phyloP scores from a whole-genome alignment of 2,113 vertebrate species.

The Capreolus pygargus region DNA sequence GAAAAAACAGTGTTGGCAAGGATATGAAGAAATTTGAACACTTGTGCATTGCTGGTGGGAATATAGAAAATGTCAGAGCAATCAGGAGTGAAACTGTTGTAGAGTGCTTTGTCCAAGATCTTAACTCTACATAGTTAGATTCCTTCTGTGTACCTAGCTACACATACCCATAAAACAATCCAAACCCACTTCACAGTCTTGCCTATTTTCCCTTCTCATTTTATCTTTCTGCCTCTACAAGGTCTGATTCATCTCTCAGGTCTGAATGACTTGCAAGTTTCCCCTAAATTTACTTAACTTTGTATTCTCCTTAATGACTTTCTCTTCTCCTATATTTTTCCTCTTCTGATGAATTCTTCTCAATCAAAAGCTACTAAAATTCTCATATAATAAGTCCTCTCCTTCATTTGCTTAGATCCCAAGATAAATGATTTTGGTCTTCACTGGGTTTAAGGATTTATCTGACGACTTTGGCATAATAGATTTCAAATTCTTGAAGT shows the following conservation, averaged over 20 bases:
- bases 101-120: not conserved
- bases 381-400: not conserved
- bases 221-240: not conserved
- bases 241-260: not conserved
- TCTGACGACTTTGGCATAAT: not conserved
- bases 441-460: slow-evolving; percentile 13
- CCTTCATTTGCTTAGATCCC: not conserved
- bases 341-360: slow-evolving; percentile 4
- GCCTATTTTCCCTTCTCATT: not conserved
- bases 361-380: not conserved
- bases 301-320: not conserved
- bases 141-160: not conserved
- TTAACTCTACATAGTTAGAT: not conserved
- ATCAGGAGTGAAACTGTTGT: not conserved
- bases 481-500: slow-evolving; percentile 29
- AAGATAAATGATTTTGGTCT: not conserved
- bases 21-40: not conserved
- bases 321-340: not conserved
- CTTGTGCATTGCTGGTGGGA: not conserved
- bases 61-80: not conserved
- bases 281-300: not conserved
- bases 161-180: not conserved
- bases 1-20: not conserved
- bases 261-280: not conserved
- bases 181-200: not conserved